Base-by-base conservation (phyloP, 2,113 vertebrate genomes). In the Cercopithecus mona region DNA sequence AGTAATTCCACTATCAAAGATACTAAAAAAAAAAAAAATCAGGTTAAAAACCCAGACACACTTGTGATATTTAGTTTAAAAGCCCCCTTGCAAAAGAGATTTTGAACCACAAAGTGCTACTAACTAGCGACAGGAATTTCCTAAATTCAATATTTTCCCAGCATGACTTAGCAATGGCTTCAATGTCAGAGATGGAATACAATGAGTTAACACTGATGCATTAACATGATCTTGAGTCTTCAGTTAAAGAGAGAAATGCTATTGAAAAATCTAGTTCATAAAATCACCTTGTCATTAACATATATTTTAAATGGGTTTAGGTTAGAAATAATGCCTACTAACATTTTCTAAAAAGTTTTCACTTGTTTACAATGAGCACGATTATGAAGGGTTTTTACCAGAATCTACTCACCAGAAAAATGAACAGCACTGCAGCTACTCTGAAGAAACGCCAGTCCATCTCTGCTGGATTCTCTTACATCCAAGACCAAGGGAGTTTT, bases 401-500 rank as follows among this genome's bases (percentile, higher is more conserved):
- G 88, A 84, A 45, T 78, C 16, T 73, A 98, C 99, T 99, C 98
- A 99, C 99, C 99, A 98, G 97, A 43, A 98, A 98, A 97, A 99
- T 78, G 96, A 98, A 94, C 76, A 99, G 97, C 95, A 97, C 92
- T 82, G 93, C 96, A 70, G 98, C 96, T 45, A 76, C 98, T 97
- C 98, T 96, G 95, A 97, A 97, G 95, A 97, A 90, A 66, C 96
- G 97, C 99, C 99, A 99, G 97, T 99, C 98, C 99, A 99, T 99
- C 79, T 96, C 98, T 97, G 98, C 97, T 97, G 97, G 82, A 79
- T 97, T 96, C 95, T 92, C 92, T 98, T 48, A 97, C 98, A 97
- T 98, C 98, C 98, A 98, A 96, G 96, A 98, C 98, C 97, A 92
- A 98, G 90, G 73, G 96, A 98, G 97, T 97, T 98, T 80, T 79